Conservation (phyloP, 2,113 vertebrate genomes). For the Oreochromis tanganicae region DNA sequence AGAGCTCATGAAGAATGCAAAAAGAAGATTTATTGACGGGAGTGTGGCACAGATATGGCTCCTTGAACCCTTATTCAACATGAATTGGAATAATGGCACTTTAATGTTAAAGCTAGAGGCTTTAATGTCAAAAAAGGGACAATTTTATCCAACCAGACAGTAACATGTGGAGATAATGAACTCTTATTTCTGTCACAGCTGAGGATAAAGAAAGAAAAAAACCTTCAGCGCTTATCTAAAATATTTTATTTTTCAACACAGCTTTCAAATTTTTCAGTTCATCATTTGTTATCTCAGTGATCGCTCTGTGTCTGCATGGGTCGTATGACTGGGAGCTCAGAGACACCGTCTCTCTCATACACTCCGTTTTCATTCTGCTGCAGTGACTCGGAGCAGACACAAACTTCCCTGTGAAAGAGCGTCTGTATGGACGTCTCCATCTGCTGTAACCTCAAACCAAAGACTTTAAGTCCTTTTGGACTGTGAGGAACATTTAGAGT, state of each 20-base stretch:
- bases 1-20: neutral
- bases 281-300: neutral
- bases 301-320: neutral
- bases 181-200: conserved; percentile 11
- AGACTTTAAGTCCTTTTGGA: neutral
- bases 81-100: conserved; percentile 2
- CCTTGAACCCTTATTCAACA: conserved; percentile 22
- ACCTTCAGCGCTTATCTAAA: neutral
- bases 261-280: conserved; percentile 14
- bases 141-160: conserved; percentile 7
- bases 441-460: neutral
- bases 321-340: neutral
- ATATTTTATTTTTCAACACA: neutral
- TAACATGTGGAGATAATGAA: conserved; percentile 24
- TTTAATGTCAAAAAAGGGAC: conserved; percentile 17
- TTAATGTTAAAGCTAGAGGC: neutral
- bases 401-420: neutral
- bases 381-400: neutral
- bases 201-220: neutral
- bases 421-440: neutral
- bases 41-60: neutral
- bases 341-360: neutral
- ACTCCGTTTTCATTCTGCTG: neutral
- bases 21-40: conserved; percentile 1
- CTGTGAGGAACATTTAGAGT: neutral